Evolutionary conservation across 2,113 vertebrate species (phyloP), one percentile per base, ranked within the genome.

Genomic region (Candoia aspera): DNA sequence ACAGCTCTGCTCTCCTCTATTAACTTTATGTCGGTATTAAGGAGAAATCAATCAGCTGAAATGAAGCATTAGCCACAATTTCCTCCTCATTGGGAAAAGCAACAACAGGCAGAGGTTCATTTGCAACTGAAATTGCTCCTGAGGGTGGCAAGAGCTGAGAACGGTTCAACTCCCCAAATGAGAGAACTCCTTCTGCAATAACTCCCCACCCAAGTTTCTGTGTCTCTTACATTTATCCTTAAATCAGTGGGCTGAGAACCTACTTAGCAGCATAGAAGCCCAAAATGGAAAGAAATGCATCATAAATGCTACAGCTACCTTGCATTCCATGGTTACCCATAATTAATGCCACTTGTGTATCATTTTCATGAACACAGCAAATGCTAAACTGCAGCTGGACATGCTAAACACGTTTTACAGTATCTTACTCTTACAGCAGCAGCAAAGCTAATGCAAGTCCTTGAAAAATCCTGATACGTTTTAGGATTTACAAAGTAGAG

Each of bases 11-110:
- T 94, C 26, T 89, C 92, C 91, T 93, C 94, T 84, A 54, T 93
- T 92, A 95, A 95, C 92, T 90, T 92, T 84, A 58, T 90, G 95
- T 86, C 86, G 89, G 91, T 95, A 94, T 95, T 93, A 96, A 94
- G 91, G 92, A 95, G 93, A 95, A 96, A 96, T 95, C 96, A 92
- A 68, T 94, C 94, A 86, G 88, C 87, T 94, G 91, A 94, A 94
- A 94, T 57, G 94, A 94, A 93, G 93, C 92, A 86, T 26, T 58
- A 89, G 94, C 88, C 53, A 90, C 95, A 91, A 86, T 93, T 90
- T 89, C 92, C 89, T 89, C 54, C 90, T 90, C 89, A 26, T 26
- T 53, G 90, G 90, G 89, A 88, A 93, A 92, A 94, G 94, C 93
- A 46, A 62, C 87, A 87, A 91, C 54, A 73, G 8, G 49, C 58